Conservation (phyloP, 2,797 vertebrate genomes). For the Lemur catta region DNA sequence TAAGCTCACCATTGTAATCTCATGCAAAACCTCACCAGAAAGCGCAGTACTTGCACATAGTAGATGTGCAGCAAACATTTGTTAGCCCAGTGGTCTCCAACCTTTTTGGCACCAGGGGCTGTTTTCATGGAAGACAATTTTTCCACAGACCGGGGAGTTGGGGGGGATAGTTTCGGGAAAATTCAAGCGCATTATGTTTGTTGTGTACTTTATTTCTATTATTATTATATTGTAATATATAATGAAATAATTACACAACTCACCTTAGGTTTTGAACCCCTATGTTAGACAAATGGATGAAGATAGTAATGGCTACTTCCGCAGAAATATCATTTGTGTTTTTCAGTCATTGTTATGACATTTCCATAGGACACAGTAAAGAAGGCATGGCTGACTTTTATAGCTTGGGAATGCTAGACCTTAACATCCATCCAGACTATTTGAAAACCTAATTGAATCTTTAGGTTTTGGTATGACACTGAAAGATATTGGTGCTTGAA, state of each 20-base stretch:
- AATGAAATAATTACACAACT: too few species aligned
- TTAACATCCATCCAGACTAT: not conserved
- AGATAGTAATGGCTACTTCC: not conserved
- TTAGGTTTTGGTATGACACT: not conserved
- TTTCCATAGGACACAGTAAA: not conserved
- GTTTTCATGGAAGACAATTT: too few species aligned
- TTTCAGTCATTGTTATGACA: not conserved
- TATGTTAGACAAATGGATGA: not conserved
- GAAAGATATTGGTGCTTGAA: not conserved
- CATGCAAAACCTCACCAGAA: not conserved
- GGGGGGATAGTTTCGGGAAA: too few species aligned
- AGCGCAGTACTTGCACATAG: not conserved
- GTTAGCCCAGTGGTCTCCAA: not conserved
- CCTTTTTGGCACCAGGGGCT: too few species aligned
- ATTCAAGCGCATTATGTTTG: too few species aligned
- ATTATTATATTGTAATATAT: too few species aligned
- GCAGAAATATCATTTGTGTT: not conserved
- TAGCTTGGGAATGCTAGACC: not conserved
- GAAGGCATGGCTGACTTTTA: not conserved
- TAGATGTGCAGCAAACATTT: not conserved
- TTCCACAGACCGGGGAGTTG: too few species aligned
- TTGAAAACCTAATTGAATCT: conserved; percentile 4
- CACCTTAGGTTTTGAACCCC: too few species aligned
- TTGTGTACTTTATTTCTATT: too few species aligned
- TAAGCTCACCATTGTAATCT: not conserved